Evolutionary conservation across 2,888 invertebrate genomes (phyloP).

Genomic region (Carabus problematicus): DNA sequence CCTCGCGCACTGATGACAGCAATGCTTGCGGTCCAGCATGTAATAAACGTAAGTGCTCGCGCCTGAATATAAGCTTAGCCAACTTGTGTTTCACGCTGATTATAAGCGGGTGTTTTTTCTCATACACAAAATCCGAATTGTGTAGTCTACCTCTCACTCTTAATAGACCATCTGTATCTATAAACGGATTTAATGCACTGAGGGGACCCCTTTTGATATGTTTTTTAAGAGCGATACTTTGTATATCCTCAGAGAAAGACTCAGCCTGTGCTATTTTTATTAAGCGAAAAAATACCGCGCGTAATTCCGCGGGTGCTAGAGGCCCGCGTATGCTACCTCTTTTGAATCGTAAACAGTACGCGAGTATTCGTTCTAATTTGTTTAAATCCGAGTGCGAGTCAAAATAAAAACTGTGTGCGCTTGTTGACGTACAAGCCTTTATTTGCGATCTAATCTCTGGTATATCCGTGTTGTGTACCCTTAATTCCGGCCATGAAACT

Average conservation of each 20-base stretch:
- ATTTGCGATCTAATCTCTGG: no score
- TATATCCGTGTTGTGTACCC: no score
- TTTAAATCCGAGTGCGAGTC: slow-evolving; percentile 9
- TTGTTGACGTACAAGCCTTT: no score
- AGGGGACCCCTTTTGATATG: neutral
- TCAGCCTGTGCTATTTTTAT: neutral
- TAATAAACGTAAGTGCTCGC: neutral
- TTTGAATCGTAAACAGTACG: slow-evolving; percentile 30
- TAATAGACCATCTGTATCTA: neutral
- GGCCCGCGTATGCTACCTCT: neutral
- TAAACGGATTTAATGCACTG: neutral
- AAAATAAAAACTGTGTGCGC: neutral
- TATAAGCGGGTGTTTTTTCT: neutral
- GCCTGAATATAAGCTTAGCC: neutral
- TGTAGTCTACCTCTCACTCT: neutral
- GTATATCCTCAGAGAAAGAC: no score
- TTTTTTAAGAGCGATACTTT: no score
- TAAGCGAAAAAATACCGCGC: neutral
- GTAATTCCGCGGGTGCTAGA: neutral
- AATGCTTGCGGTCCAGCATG: neutral
- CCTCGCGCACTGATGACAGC: neutral
- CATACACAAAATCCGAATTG: neutral
- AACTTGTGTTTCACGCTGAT: neutral
- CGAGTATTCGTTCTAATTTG: slow-evolving; percentile 24
- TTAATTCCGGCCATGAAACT: no score